phyloP scores from a whole-genome alignment of 2,797 vertebrate genomes.

The Bryconaethiops microstoma region DNA sequence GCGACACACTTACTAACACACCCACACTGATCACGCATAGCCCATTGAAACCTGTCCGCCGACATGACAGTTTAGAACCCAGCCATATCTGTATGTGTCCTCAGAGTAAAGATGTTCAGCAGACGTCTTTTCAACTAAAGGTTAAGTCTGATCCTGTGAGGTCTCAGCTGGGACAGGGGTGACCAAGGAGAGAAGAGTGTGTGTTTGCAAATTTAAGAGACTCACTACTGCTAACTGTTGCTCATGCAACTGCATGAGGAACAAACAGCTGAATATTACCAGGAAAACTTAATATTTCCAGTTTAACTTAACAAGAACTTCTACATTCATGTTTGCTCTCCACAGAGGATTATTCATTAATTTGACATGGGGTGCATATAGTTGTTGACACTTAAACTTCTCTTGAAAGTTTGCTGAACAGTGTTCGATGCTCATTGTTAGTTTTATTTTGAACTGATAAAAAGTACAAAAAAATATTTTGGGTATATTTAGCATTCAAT shows the following conservation, averaged over 20 bases:
- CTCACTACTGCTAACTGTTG: neutral
- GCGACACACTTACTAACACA: conserved; percentile 25
- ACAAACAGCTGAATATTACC: neutral
- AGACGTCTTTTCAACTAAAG: neutral
- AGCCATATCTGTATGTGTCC: conserved; percentile 25
- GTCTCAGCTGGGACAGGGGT: neutral
- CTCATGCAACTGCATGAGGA: neutral
- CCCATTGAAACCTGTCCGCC: conserved; percentile 27
- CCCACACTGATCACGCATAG: conserved; percentile 26
- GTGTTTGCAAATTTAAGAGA: neutral
- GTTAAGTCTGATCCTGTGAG: neutral
- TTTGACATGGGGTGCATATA: too few species aligned
- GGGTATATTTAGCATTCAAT: too few species aligned
- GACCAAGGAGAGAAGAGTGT: neutral
- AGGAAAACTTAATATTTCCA: too few species aligned
- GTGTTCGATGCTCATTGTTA: too few species aligned
- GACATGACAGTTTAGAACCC: conserved; percentile 5
- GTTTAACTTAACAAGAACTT: too few species aligned
- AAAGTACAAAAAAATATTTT: too few species aligned
- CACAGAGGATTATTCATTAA: too few species aligned
- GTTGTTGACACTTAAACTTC: too few species aligned
- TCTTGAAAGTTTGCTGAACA: too few species aligned
- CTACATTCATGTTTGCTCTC: too few species aligned
- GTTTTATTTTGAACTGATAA: too few species aligned
- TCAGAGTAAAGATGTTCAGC: conserved; percentile 3